Base-by-base conservation (phyloP, 2,888 invertebrate species). In the Leistus spinibarbis region DNA sequence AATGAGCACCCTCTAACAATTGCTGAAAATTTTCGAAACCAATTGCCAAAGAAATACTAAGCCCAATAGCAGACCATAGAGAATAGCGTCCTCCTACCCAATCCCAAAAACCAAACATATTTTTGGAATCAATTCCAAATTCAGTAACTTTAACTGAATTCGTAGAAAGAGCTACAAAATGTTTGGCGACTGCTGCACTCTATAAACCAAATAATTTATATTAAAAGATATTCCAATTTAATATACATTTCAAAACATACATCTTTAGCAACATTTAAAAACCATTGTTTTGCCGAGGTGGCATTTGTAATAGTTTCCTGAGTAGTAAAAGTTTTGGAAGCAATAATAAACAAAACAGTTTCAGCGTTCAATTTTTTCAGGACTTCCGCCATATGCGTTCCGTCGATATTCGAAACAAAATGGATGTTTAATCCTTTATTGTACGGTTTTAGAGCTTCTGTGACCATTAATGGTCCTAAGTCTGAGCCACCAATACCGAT, bases 61-160 rank as follows among this genome's bases (percentile, higher is more conserved):
- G 88, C 54, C 99, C 99, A 86, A 99, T 99, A 2, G 99, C 99
- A 0, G 99, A 99, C 99, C 99, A 99, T 9, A 99, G 88, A 0
- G 99, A 99, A 83, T 90, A 96, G 82, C 99, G 92, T 80, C 99
- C 99, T 53, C 99, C 99, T 62, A 99, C 99, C 98, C 99, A 99
- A 87, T 99, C 99, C 99, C 99, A 99, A 87, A 99, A 99, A 20
- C 95, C 98, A 87, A 99, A 99, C 98, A 99, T 99, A 84, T 99
- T 99, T 79, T 92, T 92, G 78, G 95, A 91, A 85, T 98, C 95
- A 81, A 99, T 99, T 16, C 99, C 99, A 87, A 99, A 99, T 53
- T 94, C 97, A 20, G 93, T 94, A n/a, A 98, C 99, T 85, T 98
- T 97, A 78, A 92, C 89, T 20, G 88, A 92, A 85, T 99, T 99